Percentiles rank a stretch among this genome's conserved stretches.
Evolutionary conservation across 2,113 vertebrate genomes (phyloP).

Genomic region (Sinocyclocheilus grahami): DNA sequence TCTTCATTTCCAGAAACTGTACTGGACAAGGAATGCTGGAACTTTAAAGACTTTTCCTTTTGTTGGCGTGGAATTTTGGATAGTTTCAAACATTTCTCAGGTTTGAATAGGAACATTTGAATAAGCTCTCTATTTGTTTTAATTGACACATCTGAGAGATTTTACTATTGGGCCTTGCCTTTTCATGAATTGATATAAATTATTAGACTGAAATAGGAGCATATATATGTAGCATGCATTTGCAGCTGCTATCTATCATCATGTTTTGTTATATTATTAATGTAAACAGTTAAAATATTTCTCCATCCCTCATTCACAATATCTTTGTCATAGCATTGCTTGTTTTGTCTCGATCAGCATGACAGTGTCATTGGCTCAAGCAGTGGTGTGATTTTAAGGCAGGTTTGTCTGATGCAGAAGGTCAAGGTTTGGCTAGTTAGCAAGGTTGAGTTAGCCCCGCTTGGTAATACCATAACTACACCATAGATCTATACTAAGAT

Average conservation of each 20-base stretch:
- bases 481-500: neutral
- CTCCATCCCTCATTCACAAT: too few relatives aligned
- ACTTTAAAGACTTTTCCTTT: constrained; percentile 13
- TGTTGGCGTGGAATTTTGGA: constrained; percentile 7
- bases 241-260: neutral
- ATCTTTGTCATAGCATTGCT: neutral
- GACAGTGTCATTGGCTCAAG: neutral
- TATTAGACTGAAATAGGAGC: neutral
- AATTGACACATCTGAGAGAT: neutral
- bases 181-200: neutral
- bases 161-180: neutral
- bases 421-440: neutral
- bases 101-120: neutral
- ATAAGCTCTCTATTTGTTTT: neutral
- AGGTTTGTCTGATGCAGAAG: neutral
- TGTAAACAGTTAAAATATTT: neutral
- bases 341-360: neutral
- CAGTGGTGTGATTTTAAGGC: neutral
- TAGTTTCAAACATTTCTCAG: constrained; percentile 16
- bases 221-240: neutral
- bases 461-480: neutral
- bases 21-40: neutral
- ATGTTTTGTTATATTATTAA: neutral
- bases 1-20: neutral
- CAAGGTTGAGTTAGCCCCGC: neutral